Conservation (phyloP, 2,888 invertebrate genomes). For the Orthonevra nobilis region DNA sequence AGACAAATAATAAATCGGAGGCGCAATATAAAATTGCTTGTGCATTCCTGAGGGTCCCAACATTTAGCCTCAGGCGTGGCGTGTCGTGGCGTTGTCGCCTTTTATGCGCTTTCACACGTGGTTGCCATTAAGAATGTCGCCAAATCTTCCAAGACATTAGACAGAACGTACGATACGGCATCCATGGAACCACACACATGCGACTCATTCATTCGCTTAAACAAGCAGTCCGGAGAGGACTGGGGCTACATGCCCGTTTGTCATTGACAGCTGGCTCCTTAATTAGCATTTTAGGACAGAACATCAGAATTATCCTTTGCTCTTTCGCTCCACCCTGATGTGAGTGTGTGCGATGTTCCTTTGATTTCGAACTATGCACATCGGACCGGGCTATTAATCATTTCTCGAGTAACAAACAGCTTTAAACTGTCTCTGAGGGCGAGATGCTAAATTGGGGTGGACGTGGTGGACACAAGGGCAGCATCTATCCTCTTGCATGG, state of each 20-base stretch:
- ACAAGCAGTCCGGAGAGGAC: constrained; percentile 33
- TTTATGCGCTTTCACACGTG: constrained; percentile 58
- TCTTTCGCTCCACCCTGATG: not conserved
- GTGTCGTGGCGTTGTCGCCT: constrained; percentile 22
- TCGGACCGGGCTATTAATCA: constrained; percentile 63
- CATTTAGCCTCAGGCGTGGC: not conserved
- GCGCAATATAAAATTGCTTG: constrained; percentile 43
- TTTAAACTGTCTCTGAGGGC: constrained; percentile 64
- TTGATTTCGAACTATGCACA: constrained; percentile 62
- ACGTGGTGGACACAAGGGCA: not conserved
- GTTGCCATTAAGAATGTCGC: constrained; percentile 67
- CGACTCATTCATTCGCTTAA: constrained; percentile 51
- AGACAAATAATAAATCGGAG: constrained; percentile 63
- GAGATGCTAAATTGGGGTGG: not conserved
- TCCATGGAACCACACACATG: constrained; percentile 45
- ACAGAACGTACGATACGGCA: constrained; percentile 21
- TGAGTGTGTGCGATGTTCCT: constrained; percentile 37
- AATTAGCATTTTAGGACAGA: constrained; percentile 68
- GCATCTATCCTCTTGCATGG: not conserved
- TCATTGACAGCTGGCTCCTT: constrained; percentile 68
- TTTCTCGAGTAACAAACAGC: constrained; percentile 64
- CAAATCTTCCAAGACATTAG: constrained; percentile 57
- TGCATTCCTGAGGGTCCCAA: constrained; percentile 28
- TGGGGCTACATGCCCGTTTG: constrained; percentile 50
- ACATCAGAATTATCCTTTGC: constrained; percentile 40